Evolutionary conservation across 2,888 invertebrate species (phyloP), one percentile per base, ranked within the genome.

Genomic region (Aelia acuminata): DNA sequence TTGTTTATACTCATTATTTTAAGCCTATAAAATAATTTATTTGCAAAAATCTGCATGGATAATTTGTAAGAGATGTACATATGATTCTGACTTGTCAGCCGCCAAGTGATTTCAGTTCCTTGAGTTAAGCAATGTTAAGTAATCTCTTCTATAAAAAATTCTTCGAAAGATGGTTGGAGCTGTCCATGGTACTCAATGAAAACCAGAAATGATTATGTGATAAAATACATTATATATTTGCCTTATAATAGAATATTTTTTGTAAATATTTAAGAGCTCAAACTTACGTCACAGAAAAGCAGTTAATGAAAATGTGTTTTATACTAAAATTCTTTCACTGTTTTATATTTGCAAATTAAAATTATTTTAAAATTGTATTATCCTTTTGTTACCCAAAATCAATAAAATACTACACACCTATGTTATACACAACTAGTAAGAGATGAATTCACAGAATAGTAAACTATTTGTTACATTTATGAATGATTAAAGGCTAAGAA

Each of bases 171-270:
- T 80, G 43, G n/a, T 3, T n/a, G 43, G n/a, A 80, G 43, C 39
- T 43, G 43, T n/a, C 43, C 43, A 47, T n/a, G 43, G n/a, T 22
- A 8, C 22, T 43, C 75, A 31, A 22, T 22, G n/a, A 11, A n/a
- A 80, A n/a, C 35, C 43, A 47, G 43, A 22, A 80, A 47, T 80
- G 43, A 80, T 47, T 18, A 18, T 80, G 80, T 80, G 80, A 80
- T 80, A 80, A 43, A 80, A n/a, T 70, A 80, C 43, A 80, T 80
- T 80, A 43, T 47, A 80, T 47, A 80, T 80, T 80, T 80, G 80
- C 80, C 80, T 80, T 80, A 80, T 80, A 47, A 47, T 80, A 80
- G 80, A 80, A 39, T 80, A 80, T 80, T 80, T 70, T 80, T 80
- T 80, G 80, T 80, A 80, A 80, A 80, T 80, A 80, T 80, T 43